Conservation (phyloP, 30 jellyfish, hydroid and myxozoan genomes). For the Clytia hemisphaerica region DNA sequence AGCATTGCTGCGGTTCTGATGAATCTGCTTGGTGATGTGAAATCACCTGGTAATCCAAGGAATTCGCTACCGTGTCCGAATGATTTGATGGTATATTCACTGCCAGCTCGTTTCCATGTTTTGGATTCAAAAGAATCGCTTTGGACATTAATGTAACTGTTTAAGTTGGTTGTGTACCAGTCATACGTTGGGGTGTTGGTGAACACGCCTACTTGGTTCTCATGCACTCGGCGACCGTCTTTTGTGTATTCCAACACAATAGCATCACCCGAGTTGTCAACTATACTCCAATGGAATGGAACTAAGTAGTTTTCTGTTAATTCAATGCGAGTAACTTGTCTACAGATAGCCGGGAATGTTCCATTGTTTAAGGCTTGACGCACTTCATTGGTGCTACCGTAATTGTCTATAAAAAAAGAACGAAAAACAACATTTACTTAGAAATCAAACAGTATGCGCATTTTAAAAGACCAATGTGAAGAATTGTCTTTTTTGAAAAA, state of each 20-base stretch:
- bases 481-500: too few species aligned
- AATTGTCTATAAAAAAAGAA: too few species aligned
- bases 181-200: neutral
- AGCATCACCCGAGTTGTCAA: neutral
- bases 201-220: neutral
- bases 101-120: neutral
- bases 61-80: slow-evolving; percentile 1
- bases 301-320: too few species aligned
- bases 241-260: slow-evolving; percentile 19
- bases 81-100: neutral
- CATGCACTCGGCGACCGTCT: slow-evolving; percentile 6
- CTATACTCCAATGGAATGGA: neutral
- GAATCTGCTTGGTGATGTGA: slow-evolving; percentile 1
- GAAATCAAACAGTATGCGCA: too few species aligned
- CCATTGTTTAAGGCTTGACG: too few species aligned
- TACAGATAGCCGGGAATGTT: too few species aligned
- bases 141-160: neutral
- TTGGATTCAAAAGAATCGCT: neutral
- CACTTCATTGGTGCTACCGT: too few species aligned
- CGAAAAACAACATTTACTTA: too few species aligned
- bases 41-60: slow-evolving; percentile 11
- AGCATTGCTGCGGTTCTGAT: neutral
- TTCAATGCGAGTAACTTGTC: too few species aligned
- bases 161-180: neutral
- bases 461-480: too few species aligned